phyloP scores from a whole-genome alignment of 2,888 invertebrate species.

The Sinodicranocentrus sp. region DNA sequence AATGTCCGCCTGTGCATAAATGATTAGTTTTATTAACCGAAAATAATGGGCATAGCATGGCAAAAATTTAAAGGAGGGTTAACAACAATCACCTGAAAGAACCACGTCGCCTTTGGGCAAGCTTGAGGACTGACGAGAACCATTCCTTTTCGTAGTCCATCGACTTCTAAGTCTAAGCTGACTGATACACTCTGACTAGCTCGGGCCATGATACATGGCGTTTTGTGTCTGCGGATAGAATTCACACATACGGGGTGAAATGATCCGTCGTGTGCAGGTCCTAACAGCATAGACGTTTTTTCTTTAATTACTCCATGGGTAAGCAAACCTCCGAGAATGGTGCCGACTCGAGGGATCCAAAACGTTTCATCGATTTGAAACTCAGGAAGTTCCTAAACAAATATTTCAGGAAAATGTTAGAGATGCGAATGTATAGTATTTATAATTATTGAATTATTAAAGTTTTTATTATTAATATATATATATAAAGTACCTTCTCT shows the following conservation, averaged over 20 bases:
- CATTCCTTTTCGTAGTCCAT: constrained; percentile 89
- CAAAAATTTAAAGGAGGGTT: too few relatives aligned
- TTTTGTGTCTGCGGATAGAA: constrained; percentile 94
- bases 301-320: constrained; percentile 92
- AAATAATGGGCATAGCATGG: background rate
- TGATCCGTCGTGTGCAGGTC: constrained; percentile 87
- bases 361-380: constrained; percentile 98
- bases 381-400: constrained; percentile 84
- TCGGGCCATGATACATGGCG: constrained; percentile 91
- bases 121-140: constrained; percentile 84
- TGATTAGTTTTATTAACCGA: background rate
- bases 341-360: constrained; percentile 89
- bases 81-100: constrained; percentile 13
- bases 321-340: constrained; percentile 91
- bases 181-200: constrained; percentile 95
- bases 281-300: constrained; percentile 82
- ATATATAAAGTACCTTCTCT: constrained; percentile 83
- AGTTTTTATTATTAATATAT: background rate
- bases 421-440: background rate
- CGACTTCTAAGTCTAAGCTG: constrained; percentile 83
- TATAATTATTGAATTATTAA: background rate
- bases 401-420: background rate
- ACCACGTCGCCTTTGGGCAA: constrained; percentile 80
- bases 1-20: constrained; percentile 86
- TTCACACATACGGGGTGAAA: constrained; percentile 89